Conservation (phyloP, 2,797 vertebrate genomes). For the Champsocephalus esox region DNA sequence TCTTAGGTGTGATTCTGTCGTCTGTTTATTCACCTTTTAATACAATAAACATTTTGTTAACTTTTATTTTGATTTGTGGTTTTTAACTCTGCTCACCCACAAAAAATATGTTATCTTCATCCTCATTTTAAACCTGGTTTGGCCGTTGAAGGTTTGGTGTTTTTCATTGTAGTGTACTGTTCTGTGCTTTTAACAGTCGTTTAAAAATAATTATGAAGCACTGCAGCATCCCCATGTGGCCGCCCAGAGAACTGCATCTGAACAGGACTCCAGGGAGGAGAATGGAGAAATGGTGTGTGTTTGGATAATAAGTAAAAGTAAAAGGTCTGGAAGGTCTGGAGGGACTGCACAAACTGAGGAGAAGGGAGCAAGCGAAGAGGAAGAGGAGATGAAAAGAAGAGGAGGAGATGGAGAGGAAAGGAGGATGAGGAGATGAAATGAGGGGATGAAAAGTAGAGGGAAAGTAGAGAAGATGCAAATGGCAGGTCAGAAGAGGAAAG, state of each 20-base stretch:
- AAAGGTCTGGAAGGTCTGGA: too few species aligned
- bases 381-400: too few species aligned
- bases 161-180: background rate
- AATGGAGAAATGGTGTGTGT: background rate
- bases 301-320: background rate
- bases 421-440: background rate
- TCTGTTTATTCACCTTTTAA: too few species aligned
- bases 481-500: too few species aligned
- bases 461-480: too few species aligned
- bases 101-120: too few species aligned
- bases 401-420: background rate
- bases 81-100: too few species aligned
- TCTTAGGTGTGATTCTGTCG: background rate
- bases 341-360: too few species aligned
- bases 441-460: background rate
- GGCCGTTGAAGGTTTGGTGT: background rate
- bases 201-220: slow-evolving; percentile 40
- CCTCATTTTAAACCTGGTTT: too few species aligned
- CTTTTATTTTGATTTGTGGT: too few species aligned
- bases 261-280: background rate
- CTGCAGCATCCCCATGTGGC: slow-evolving; percentile 62
- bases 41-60: too few species aligned
- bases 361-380: background rate
- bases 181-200: background rate
- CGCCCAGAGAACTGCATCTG: slow-evolving; percentile 10